A percentile compares a stretch with the other conserved stretches of the same genome.
Conservation (phyloP, 2,797 vertebrate genomes). For the Hippoglossus hippoglossus region DNA sequence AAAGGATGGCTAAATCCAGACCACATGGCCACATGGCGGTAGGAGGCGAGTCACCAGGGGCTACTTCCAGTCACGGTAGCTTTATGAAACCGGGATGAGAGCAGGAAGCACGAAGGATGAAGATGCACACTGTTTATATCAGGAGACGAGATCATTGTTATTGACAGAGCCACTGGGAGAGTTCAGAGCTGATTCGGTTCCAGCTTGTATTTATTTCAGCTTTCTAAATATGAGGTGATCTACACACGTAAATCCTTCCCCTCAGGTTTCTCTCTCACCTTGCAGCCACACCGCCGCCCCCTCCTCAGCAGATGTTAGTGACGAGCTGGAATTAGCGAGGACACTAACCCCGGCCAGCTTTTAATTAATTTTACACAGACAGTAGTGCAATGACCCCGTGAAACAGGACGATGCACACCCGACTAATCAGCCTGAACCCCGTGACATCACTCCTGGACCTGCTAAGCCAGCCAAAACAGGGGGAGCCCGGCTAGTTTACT, state of each 20-base stretch:
- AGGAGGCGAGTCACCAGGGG: constrained; percentile 72
- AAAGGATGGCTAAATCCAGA: constrained; percentile 81
- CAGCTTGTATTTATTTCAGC: neutral
- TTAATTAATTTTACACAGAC: constrained; percentile 86
- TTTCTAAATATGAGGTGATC: neutral
- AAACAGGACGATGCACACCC: constrained; percentile 75
- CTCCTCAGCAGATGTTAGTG: constrained; percentile 61
- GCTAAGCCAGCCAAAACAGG: constrained; percentile 66
- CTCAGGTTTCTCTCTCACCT: constrained; percentile 18
- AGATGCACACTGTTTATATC: constrained; percentile 26
- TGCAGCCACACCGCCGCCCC: neutral
- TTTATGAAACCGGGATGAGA: constrained; percentile 53
- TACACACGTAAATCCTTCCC: too few relatives aligned
- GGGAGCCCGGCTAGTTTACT: constrained; percentile 77
- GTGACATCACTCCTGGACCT: constrained; percentile 79
- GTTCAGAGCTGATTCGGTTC: too few relatives aligned
- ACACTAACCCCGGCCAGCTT: constrained; percentile 74
- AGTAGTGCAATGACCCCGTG: constrained; percentile 75
- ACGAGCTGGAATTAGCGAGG: constrained; percentile 65
- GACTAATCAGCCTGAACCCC: constrained; percentile 82
- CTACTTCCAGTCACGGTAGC: constrained; percentile 78
- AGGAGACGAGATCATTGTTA: constrained; percentile 7
- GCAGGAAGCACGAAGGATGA: constrained; percentile 24
- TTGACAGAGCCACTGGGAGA: neutral
- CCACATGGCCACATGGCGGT: constrained; percentile 77